A percentile compares a stretch with the other conserved stretches of the same genome.
Conservation (phyloP, 2,888 invertebrate genomes). For the Dione vanillae region DNA sequence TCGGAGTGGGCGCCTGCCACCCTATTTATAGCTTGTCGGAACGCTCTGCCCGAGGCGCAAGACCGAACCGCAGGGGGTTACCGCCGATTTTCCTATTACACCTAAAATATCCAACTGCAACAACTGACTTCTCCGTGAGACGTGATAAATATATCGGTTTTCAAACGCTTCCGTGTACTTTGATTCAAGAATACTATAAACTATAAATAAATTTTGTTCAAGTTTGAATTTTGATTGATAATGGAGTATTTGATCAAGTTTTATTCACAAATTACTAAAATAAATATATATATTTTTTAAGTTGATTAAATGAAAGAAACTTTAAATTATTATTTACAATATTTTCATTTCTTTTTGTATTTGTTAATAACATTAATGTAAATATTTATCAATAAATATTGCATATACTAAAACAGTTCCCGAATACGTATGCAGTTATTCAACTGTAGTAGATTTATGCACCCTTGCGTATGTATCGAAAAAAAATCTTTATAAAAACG, state of each 20-base stretch:
- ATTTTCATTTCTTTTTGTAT: no score
- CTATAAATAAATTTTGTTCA: conserved; percentile 2
- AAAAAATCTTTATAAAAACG: conserved; percentile 35
- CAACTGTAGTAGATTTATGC: conserved; percentile 11
- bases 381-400: no score
- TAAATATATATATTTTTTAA: no score
- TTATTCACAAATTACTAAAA: no score
- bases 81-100: conserved; percentile 52
- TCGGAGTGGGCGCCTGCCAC: conserved; percentile 60
- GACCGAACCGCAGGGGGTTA: conserved; percentile 63
- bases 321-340: no score
- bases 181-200: conserved; percentile 36
- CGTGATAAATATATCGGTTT: conserved; percentile 46
- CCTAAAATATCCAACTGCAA: conserved; percentile 54
- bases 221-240: not conserved
- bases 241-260: not conserved
- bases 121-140: conserved; percentile 44
- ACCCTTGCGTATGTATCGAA: not conserved
- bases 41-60: conserved; percentile 57
- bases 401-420: no score
- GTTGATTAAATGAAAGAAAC: no score
- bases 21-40: conserved; percentile 73
- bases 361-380: no score
- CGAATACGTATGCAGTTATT: not conserved
- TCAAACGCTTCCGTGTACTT: conserved; percentile 35